A percentile compares a stretch with the other conserved stretches of the same genome.
Evolutionary conservation across 2,888 invertebrate species (phyloP).

Genomic region (Lycocerus yunnanus): DNA sequence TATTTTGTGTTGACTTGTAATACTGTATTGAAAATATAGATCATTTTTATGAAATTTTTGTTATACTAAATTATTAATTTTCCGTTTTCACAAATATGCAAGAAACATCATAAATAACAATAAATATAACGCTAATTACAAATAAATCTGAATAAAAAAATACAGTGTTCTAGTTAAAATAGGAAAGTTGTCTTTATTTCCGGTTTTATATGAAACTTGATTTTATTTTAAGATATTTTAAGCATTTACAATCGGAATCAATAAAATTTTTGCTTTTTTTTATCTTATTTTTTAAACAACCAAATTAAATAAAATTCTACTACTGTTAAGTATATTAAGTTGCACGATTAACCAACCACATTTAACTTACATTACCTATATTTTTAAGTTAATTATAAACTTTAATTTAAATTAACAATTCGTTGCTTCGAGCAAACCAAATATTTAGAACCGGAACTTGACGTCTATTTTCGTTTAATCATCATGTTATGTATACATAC

Average conservation of each 20-base stretch:
- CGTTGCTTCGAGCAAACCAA: neutral
- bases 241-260: neutral
- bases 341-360: neutral
- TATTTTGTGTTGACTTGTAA: neutral
- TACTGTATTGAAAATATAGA: neutral
- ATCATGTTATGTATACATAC: neutral
- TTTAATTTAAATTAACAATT: slow-evolving; percentile 6
- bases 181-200: neutral
- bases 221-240: neutral
- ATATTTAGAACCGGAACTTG: slow-evolving; percentile 4
- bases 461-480: slow-evolving; percentile 1
- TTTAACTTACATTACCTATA: neutral
- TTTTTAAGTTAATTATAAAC: slow-evolving; percentile 1
- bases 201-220: neutral
- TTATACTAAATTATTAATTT: neutral
- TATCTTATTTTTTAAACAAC: neutral
- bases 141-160: neutral
- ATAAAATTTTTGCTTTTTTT: neutral
- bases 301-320: neutral
- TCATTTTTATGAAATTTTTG: neutral
- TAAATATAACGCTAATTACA: neutral
- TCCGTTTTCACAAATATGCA: neutral
- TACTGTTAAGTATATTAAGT: neutral
- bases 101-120: neutral
- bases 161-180: neutral